phyloP scores from a whole-genome alignment of 2,888 invertebrate genomes.

The Hydropsyche betteni region DNA sequence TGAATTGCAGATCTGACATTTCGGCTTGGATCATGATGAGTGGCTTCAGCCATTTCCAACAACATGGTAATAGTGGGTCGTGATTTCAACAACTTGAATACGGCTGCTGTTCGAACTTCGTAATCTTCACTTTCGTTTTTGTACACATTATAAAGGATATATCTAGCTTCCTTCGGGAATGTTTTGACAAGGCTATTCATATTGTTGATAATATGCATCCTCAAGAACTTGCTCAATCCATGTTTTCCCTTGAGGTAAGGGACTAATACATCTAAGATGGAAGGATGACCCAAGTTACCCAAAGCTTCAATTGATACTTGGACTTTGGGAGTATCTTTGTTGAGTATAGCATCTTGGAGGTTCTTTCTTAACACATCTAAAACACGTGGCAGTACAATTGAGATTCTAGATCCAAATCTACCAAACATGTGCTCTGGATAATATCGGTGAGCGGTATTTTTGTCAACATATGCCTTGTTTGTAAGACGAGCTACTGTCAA shows the following conservation, averaged over 20 bases:
- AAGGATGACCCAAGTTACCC: slow-evolving; percentile 71
- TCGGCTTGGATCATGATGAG: slow-evolving; percentile 69
- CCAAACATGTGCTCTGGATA: slow-evolving; percentile 75
- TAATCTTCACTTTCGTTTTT: slow-evolving; percentile 72
- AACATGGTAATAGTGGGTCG: slow-evolving; percentile 71
- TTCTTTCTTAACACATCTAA: slow-evolving; percentile 68
- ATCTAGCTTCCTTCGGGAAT: slow-evolving; percentile 65
- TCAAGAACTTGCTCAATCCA: slow-evolving; percentile 68
- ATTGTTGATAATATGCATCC: slow-evolving; percentile 70
- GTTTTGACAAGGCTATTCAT: slow-evolving; percentile 65
- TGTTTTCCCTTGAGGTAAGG: slow-evolving; percentile 74
- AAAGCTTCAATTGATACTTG: slow-evolving; percentile 72
- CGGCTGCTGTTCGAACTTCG: slow-evolving; percentile 73
- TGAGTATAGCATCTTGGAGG: slow-evolving; percentile 65
- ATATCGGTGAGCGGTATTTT: slow-evolving; percentile 66
- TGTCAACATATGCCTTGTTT: slow-evolving; percentile 69
- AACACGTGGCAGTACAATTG: slow-evolving; percentile 58
- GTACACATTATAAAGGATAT: slow-evolving; percentile 72
- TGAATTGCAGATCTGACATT: slow-evolving; percentile 75
- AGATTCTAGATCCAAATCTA: slow-evolving; percentile 64
- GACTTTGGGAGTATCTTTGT: slow-evolving; percentile 66
- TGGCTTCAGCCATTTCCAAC: slow-evolving; percentile 75
- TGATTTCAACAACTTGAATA: slow-evolving; percentile 68
- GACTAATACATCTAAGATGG: slow-evolving; percentile 69
- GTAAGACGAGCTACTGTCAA: slow-evolving; percentile 70